These are phyloP conservation scores for Andrena dorsata DNA, from an alignment of 2,888 invertebrate species.

Conservation along the genomic window DNA sequence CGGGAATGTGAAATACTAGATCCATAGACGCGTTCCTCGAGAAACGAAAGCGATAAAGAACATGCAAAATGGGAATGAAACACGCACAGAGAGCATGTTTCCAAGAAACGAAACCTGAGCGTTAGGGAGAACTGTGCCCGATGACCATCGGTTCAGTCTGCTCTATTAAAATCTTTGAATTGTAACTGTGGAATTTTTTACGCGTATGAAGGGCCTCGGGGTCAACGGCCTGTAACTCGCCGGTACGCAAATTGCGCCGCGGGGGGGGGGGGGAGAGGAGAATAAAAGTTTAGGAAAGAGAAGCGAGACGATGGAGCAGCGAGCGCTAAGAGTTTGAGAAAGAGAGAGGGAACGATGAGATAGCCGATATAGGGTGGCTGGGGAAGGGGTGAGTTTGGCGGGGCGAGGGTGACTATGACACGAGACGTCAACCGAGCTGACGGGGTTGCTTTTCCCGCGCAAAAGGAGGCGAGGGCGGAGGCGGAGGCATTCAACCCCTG, in stretches of 20 bases:
- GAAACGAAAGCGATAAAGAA: background rate
- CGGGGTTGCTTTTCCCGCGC: constrained; percentile 66
- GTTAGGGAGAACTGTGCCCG: background rate
- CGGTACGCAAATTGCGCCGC: background rate
- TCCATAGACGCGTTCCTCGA: constrained; percentile 23
- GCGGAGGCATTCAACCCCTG: constrained; percentile 55
- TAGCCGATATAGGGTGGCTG: constrained; percentile 40
- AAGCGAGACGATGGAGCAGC: constrained; percentile 31
- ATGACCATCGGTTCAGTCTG: background rate
- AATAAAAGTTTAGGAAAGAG: background rate
- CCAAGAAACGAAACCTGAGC: background rate
- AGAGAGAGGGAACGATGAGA: constrained; percentile 38
- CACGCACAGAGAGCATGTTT: background rate
- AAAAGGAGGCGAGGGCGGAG: constrained; percentile 23
- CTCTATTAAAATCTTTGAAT: no score
- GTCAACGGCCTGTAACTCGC: background rate
- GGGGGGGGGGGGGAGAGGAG: background rate
- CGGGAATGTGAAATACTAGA: constrained; percentile 12
- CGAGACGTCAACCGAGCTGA: constrained; percentile 77
- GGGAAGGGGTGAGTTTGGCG: constrained; percentile 56
- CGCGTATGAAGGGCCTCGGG: background rate
- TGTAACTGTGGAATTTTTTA: background rate
- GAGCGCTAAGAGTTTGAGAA: constrained; percentile 25
- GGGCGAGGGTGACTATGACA: constrained; percentile 77
- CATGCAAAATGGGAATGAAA: constrained; percentile 31